These are phyloP conservation scores for Lasioglossum vierecki DNA, from an alignment of 2,888 invertebrate species.

Conservation along the genomic window DNA sequence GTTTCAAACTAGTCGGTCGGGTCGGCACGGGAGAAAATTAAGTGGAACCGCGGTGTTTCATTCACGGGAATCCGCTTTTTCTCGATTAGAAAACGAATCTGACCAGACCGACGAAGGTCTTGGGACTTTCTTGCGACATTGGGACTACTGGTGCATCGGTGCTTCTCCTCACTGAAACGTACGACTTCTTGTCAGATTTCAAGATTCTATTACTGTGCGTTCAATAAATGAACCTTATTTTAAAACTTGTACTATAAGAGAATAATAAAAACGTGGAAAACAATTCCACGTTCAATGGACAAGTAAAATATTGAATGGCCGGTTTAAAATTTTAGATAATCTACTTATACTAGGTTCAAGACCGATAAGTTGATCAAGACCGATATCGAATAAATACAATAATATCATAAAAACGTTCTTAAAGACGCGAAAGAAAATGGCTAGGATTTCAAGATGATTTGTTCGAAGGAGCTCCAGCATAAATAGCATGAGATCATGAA, in stretches of 20 bases:
- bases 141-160: slow-evolving; percentile 8
- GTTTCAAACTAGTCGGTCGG: slow-evolving; percentile 53
- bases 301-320: too few relatives aligned
- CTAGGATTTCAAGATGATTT: not conserved
- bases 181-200: not conserved
- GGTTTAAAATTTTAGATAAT: too few relatives aligned
- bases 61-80: slow-evolving; percentile 33
- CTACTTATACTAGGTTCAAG: too few relatives aligned
- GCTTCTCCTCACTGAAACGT: not conserved
- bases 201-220: not conserved
- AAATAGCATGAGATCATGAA: not conserved
- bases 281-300: too few relatives aligned
- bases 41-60: slow-evolving; percentile 34
- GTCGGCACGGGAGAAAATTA: slow-evolving; percentile 48
- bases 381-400: too few relatives aligned
- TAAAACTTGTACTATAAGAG: too few relatives aligned
- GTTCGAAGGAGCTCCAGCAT: not conserved
- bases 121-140: slow-evolving; percentile 7
- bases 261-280: too few relatives aligned
- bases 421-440: not conserved
- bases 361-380: too few relatives aligned
- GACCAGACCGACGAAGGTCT: slow-evolving; percentile 24
- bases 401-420: not conserved
- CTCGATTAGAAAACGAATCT: slow-evolving; percentile 56
- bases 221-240: too few relatives aligned